Base-by-base conservation (phyloP, 2,888 invertebrate species). In the Himalopsyche japonica region DNA sequence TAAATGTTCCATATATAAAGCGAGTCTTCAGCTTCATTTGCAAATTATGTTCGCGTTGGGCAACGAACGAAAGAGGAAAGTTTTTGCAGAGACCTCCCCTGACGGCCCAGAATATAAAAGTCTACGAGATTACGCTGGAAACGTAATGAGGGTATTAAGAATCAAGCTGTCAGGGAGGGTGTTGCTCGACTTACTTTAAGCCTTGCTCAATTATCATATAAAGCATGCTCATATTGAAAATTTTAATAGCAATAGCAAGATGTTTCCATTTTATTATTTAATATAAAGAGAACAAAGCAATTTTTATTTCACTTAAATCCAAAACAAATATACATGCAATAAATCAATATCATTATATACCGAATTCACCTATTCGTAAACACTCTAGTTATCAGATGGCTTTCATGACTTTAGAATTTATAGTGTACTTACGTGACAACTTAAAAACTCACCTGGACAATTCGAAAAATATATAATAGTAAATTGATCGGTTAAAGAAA, bases 21-120 rank as follows among this genome's bases (percentile, higher is more conserved):
- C 76, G 64, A 82, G 79, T 83, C 85, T 76, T 82, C 82, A 47
- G 85, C 57, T 83, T 85, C 83, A 85, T 84, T 85, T 85, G 85
- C 81, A 84, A 85, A 85, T 85, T 85, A 82, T 32, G 48, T 32
- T 37, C 30, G 20, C 77, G 12, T 48, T 43, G 37, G 27, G 20
- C 76, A 10, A n/a, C 76, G 70, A 10, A 34, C 81, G 37, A 49
- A 47, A 48, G 34, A 37, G 64, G 79, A 80, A 76, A 79, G 30
- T 84, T 79, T 76, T 82, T 47, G 47, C 27, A 80, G 20, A 32
- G 27, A 77, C 47, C 30, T 34, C 30, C 57, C 27, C 76, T 76
- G 30, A 43, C 32, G 32, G 34, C 20, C 18, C 32, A 37, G 30
- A 27, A 70, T 64, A 70, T 30, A 64, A 81, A 37, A 34, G 37